These are phyloP conservation scores for Helobdella robusta DNA, from an alignment of 2,888 invertebrate genomes.

Conservation along the genomic window DNA sequence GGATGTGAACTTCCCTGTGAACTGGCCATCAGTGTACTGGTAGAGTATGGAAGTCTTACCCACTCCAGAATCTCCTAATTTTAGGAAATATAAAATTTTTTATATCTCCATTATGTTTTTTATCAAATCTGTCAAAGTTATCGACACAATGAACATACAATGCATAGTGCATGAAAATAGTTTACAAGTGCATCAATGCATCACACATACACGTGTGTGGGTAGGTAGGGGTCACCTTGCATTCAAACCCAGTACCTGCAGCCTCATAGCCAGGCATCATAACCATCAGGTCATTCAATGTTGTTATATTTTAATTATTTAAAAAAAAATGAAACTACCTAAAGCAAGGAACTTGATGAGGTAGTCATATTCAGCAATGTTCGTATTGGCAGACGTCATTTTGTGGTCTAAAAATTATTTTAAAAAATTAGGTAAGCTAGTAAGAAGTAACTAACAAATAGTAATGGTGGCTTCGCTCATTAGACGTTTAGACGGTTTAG, in stretches of 20 bases:
- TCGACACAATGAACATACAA: too few species aligned
- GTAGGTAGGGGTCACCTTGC: too few species aligned
- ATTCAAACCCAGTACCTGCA: too few species aligned
- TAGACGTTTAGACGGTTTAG: too few species aligned
- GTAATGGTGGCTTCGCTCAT: too few species aligned
- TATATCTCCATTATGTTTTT: neutral
- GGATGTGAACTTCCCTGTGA: conserved; percentile 83
- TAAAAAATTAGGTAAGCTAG: too few species aligned
- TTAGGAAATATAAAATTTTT: neutral
- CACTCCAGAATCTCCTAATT: conserved; percentile 72
- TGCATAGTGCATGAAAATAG: too few species aligned
- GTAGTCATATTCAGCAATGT: conserved; percentile 68
- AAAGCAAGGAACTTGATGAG: conserved; percentile 82
- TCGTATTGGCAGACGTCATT: neutral
- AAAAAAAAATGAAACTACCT: conserved; percentile 52
- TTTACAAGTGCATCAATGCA: too few species aligned
- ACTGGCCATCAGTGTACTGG: conserved; percentile 86
- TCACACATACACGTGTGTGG: too few species aligned
- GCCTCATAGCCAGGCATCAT: too few species aligned
- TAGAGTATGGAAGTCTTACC: conserved; percentile 92
- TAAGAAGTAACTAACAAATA: too few species aligned
- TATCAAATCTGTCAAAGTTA: neutral
- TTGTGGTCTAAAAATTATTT: too few species aligned
- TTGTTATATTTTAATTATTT: neutral
- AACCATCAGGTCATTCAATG: neutral